Evolutionary conservation across 2,113 vertebrate genomes (phyloP).

Genomic region (Lasiurus cinereus): DNA sequence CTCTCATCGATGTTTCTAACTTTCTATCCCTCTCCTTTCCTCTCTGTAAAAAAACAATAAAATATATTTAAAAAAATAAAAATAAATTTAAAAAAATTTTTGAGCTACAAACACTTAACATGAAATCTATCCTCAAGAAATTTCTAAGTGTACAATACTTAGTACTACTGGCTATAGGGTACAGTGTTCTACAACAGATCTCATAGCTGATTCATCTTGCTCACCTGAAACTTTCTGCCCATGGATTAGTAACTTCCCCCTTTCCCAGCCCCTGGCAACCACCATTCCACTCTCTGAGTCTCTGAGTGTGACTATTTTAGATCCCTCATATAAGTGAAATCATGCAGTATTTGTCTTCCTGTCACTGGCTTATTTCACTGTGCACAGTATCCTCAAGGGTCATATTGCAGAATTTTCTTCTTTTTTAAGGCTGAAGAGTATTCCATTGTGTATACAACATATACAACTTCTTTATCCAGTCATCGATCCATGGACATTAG

Average conservation of each 20-base stretch:
- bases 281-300: background rate
- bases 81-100: too few relatives aligned
- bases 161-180: fast-evolving
- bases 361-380: background rate
- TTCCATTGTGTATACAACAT: background rate
- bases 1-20: too few relatives aligned
- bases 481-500: background rate
- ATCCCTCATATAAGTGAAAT: background rate
- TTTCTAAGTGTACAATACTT: background rate
- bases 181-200: background rate
- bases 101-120: background rate
- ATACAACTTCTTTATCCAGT: background rate
- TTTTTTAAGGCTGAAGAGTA: background rate
- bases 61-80: too few relatives aligned
- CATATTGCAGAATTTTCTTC: background rate
- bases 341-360: background rate
- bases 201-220: background rate
- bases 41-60: too few relatives aligned
- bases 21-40: too few relatives aligned
- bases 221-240: background rate
- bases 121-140: background rate
- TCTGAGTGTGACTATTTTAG: background rate
- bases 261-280: background rate
- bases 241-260: background rate
- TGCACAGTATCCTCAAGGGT: background rate